These are phyloP conservation scores for Allophyes oxyacanthae DNA, from an alignment of 2,888 invertebrate species.

Conservation along the genomic window DNA sequence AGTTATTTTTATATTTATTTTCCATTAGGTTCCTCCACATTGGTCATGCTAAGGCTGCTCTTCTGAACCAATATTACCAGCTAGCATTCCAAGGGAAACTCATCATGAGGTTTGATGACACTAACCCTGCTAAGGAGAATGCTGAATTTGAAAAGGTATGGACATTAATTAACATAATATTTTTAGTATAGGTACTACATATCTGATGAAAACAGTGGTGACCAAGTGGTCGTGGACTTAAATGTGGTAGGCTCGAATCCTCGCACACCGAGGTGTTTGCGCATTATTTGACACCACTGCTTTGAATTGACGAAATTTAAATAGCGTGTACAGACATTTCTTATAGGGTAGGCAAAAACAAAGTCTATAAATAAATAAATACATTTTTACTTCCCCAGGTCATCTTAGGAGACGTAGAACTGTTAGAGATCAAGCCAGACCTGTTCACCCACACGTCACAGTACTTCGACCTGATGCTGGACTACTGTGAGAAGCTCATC, in stretches of 20 bases:
- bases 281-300: no score
- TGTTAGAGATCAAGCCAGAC: constrained; percentile 98
- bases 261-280: no score
- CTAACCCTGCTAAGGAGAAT: constrained; percentile 99
- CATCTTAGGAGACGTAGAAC: constrained; percentile 97
- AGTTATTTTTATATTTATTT: background rate
- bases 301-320: no score
- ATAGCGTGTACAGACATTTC: no score
- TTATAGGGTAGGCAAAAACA: no score
- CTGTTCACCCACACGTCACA: constrained; percentile 98
- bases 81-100: constrained; percentile 97
- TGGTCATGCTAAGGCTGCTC: constrained; percentile 99
- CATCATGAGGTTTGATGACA: constrained; percentile 99
- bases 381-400: constrained; percentile 69
- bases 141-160: constrained; percentile 98
- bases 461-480: constrained; percentile 97
- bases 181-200: background rate
- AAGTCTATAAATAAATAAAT: no score
- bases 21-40: constrained; percentile 95
- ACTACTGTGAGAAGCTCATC: constrained; percentile 96
- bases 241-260: no score
- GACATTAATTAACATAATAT: background rate
- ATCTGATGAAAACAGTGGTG: no score
- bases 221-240: no score
- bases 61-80: constrained; percentile 99